phyloP scores from a whole-genome alignment of 2,888 invertebrate species.

The Campoletis raptor region DNA sequence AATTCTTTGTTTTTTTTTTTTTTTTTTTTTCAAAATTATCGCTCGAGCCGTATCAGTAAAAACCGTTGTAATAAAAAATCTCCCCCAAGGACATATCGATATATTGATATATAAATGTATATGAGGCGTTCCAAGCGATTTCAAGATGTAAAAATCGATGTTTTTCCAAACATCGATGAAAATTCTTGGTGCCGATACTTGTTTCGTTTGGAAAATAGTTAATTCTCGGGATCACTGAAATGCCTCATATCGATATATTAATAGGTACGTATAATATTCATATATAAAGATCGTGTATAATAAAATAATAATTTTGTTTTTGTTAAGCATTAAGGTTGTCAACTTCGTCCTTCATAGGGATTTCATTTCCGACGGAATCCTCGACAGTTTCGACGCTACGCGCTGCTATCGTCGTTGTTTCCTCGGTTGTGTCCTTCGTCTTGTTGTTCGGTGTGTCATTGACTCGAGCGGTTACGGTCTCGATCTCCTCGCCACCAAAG shows the following conservation, averaged over 20 bases:
- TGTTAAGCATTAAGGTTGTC: conserved; percentile 78
- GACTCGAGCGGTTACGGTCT: conserved; percentile 62
- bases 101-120: conserved; percentile 4
- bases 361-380: conserved; percentile 82
- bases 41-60: conserved; percentile 4
- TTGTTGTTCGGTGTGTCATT: conserved; percentile 34
- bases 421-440: conserved; percentile 43
- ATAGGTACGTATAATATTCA: too few species aligned
- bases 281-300: too few species aligned
- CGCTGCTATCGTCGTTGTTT: conserved; percentile 70
- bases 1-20: neutral
- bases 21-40: neutral
- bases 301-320: neutral
- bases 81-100: neutral
- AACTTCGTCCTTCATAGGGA: conserved; percentile 73
- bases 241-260: too few species aligned
- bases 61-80: conserved; percentile 14
- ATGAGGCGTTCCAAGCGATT: too few species aligned
- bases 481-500: conserved; percentile 65
- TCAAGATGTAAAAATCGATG: too few species aligned
- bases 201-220: too few species aligned
- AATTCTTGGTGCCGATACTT: too few species aligned
- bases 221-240: too few species aligned
- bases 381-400: conserved; percentile 82
- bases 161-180: too few species aligned